Evolutionary conservation across 1,140 invertebrate genomes (phyloP).

Genomic region (Pantala flavescens): DNA sequence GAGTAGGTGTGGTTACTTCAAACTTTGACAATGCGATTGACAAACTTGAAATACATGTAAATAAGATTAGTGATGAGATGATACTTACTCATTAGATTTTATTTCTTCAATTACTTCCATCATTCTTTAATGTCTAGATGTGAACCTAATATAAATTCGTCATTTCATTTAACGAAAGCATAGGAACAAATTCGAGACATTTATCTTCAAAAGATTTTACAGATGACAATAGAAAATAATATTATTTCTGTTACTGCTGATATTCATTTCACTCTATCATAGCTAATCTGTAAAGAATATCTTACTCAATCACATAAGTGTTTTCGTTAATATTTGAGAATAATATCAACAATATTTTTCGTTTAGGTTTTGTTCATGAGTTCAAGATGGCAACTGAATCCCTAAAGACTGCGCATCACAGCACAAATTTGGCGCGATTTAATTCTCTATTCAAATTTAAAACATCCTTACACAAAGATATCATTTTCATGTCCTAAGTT

Average conservation of each 20-base stretch:
- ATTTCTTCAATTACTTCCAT: neutral
- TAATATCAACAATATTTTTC: neutral
- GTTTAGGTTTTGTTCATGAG: neutral
- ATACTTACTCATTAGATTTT: constrained; percentile 2
- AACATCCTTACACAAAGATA: no score
- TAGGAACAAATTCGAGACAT: neutral
- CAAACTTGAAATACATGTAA: neutral
- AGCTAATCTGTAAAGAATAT: neutral
- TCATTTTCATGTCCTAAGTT: no score
- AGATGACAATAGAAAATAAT: neutral
- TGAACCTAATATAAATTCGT: neutral
- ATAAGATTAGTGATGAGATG: neutral
- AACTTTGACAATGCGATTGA: neutral
- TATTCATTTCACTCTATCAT: neutral
- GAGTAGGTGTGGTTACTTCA: neutral
- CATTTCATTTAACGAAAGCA: neutral
- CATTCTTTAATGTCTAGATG: neutral
- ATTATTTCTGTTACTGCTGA: neutral
- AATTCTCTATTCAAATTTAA: no score
- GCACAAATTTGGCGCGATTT: no score
- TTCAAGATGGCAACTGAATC: no score
- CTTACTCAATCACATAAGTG: neutral
- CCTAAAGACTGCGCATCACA: no score
- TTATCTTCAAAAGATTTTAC: neutral
- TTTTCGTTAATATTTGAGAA: neutral